Evolutionary conservation across 2,888 invertebrate species (phyloP), one percentile per base, ranked within the genome.

Genomic region (Horisme vitalbata): DNA sequence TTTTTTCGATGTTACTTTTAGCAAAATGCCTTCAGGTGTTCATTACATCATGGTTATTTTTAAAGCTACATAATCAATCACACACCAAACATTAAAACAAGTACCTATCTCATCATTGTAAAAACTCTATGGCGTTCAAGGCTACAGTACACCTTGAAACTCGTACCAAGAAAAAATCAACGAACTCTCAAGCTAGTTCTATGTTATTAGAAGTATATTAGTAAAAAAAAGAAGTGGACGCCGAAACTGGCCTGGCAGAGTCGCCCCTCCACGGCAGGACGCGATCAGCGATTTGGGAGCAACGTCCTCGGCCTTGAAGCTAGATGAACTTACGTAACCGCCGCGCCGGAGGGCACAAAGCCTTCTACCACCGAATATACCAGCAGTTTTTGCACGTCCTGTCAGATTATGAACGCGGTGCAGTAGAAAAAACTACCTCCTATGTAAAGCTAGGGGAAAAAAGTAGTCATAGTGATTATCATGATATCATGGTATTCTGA

Each of bases 311-410:
- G 79, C 89, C 89, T 89, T 89, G 89, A 80, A 79, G 73, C 83
- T 89, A 89, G 89, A 85, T 87, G 88, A 86, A 87, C 87, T 87
- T 87, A 88, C 75, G 80, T 85, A 86, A 88, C 87, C 83, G 77
- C 72, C 67, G 65, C 64, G 46, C 71, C 73, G 63, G 71, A 76
- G 75, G 84, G 81, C 80, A 74, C 68, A 54, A 64, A 80, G 79
- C 79, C 77, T 83, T n/a, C 73, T 71, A 76, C 79, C 79, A 75
- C 83, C 83, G 68, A 87, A 85, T 84, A 81, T 82, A 82, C 79
- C 75, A 76, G 64, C 46, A 75, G 69, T 86, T 87, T 87, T 87
- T 87, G 87, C 87, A 75, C 77, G 77, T 71, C 75, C 72, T 70
- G 70, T 65, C 71, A 71, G 65, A 71, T 75, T 71, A 68, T 65